Conservation (phyloP, 2,888 invertebrate species). For the Creontiades dilutus region DNA sequence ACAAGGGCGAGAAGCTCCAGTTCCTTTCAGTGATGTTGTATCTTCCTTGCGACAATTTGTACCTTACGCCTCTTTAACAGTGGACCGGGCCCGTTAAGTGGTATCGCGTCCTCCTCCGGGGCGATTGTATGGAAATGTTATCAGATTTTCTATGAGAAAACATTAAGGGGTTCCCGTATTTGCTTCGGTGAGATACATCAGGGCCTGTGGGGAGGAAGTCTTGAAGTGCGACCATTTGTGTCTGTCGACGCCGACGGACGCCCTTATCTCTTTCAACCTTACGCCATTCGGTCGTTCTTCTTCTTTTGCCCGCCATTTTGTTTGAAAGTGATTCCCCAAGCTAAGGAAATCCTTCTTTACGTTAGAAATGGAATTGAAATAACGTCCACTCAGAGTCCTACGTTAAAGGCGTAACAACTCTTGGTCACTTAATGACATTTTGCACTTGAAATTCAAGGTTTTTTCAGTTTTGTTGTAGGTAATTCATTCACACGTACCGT, state of each 20-base stretch:
- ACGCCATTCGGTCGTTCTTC: conserved; percentile 38
- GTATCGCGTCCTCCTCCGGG: conserved; percentile 31
- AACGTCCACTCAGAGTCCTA: no score
- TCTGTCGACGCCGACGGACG: conserved; percentile 61
- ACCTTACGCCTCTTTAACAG: conserved; percentile 35
- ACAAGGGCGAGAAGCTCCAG: conserved; percentile 6
- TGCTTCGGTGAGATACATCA: conserved; percentile 60
- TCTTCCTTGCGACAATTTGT: conserved; percentile 64
- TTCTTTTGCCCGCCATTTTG: conserved; percentile 47
- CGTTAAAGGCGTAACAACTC: no score
- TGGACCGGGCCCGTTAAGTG: conserved; percentile 32
- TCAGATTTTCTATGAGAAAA: conserved; percentile 71
- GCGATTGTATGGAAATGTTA: conserved; percentile 71
- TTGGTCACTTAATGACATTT: no score
- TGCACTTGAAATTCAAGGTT: no score
- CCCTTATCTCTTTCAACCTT: conserved; percentile 53
- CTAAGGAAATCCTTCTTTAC: conserved; percentile 1
- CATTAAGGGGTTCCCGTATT: conserved; percentile 64
- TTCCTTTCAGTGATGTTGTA: conserved; percentile 27
- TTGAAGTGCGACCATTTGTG: conserved; percentile 70
- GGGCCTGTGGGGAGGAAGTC: conserved; percentile 47
- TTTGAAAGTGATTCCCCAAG: conserved; percentile 22
- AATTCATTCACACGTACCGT: no score
- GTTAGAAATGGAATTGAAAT: neutral
- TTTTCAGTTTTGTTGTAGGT: no score